Base-by-base conservation (phyloP, 2,797 vertebrate species). In the Rhinatrema bivittatum region DNA sequence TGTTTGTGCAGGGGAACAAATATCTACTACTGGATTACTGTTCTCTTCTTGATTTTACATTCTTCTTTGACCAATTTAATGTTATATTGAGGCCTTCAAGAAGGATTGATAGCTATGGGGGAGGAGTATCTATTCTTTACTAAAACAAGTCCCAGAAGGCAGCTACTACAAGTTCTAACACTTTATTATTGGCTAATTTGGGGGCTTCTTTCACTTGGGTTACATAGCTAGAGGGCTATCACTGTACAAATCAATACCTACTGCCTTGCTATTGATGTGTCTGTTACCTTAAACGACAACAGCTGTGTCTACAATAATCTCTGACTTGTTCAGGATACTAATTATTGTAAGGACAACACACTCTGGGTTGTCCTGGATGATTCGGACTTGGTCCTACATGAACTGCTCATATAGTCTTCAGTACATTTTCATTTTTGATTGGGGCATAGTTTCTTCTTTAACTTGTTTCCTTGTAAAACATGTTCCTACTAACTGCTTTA, bases 151-250 rank as follows among this genome's bases (percentile, higher is more conserved):
- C 90, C 88, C 90, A 85, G 57, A 89, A 91, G 89, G 80, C 78
- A 82, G 78, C 82, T 75, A 82, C 87, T 91, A 91, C 89, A 92
- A 93, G 91, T 95, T 93, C 86, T 86, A 93, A 89, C 86, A 89
- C 88, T 93, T 91, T 93, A 93, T 94, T 97, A 96, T 91, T 94
- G 91, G 91, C 93, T 94, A 94, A 96, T 95, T 91, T 94, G 88
- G 88, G 87, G 83, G 78, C 80, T 94, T 91, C 89, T 93, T 95
- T 93, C 88, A 90, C 85, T 86, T 81, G 84, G 83, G 92, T 93
- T 90, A 93, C 92, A 96, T 79, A 78, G 88, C 88, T 89, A 90
- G 90, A 91, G 91, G 87, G 85, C 92, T 93, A 90, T 93, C 91
- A 94, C 86, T 84, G 84, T 81, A 84, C 82, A 88, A 86, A 97